Base-by-base conservation (phyloP, 2,797 vertebrate species). In the Anisognathus igniventris region DNA sequence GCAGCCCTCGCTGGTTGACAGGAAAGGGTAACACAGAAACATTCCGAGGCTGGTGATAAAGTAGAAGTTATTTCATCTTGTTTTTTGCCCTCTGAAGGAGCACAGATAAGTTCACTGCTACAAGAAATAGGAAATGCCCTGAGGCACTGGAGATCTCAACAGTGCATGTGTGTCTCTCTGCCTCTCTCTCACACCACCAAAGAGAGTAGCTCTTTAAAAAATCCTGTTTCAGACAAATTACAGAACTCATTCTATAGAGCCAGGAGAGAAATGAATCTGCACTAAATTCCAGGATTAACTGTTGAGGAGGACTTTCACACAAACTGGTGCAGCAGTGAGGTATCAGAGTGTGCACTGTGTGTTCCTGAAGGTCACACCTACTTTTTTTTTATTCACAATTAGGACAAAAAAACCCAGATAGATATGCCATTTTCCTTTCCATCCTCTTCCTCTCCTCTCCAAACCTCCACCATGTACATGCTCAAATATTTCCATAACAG, bases 61-160 rank as follows among this genome's bases (percentile, higher is more conserved):
- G 65, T 50, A 83, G 45, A 67, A 90, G 54, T 77, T 94, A 73
- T 96, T 94, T 95, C 48, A 85, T 93, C 79, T 77, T 94, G 58
- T 11, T 51, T 82, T 93, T 88, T 61, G 28, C 60, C 45, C 73
- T 95, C 84, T 92, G 86, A 93, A 95, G 64, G 31, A 94, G 58
- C 45, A 75, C 58, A 88, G 93, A 83, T 78, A 94, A 95, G 66
- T 92, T 94, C 91, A 88, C 31, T 83, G 83, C 66, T 87, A 66
- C 92, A 86, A 95, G 64, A 94, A 95, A 93, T 61, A 86, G 39
- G 67, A 94, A 95, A 85, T 72, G 53, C 66, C 93, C 86, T 92
- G 64, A 77, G 95, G 97, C 90, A 80, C 67, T 56, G 47, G 58
- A 80, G 77, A 71, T 93, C 90, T 94, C 88, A 75, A 33, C 70